phyloP scores from a whole-genome alignment of 2,113 vertebrate species.

The Pygoscelis adeliae region DNA sequence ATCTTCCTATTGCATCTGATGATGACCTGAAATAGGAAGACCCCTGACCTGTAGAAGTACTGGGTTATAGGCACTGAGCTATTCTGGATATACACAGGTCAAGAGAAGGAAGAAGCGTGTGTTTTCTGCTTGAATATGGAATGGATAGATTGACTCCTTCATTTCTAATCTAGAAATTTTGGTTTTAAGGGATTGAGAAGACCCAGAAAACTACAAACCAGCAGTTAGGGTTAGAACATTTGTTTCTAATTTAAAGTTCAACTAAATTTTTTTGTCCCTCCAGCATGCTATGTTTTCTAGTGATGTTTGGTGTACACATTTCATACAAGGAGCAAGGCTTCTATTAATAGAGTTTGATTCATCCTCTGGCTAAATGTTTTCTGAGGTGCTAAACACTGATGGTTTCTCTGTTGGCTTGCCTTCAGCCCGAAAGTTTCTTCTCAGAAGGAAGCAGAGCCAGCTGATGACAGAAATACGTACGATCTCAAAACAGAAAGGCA shows the following conservation, averaged over 20 bases:
- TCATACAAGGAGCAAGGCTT: neutral
- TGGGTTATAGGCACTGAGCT: neutral
- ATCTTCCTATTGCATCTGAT: neutral
- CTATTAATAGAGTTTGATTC: neutral
- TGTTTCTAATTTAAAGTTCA: neutral
- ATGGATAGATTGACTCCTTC: neutral
- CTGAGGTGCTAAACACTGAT: neutral
- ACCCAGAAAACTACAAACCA: neutral
- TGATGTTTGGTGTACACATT: neutral
- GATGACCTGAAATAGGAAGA: neutral
- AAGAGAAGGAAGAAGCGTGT: fast-evolving
- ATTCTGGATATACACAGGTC: neutral
- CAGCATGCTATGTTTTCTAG: neutral
- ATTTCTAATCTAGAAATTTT: neutral
- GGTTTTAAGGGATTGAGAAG: neutral
- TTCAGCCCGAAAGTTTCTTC: neutral
- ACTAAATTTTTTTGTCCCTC: neutral
- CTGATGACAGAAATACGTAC: neutral
- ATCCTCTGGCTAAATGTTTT: neutral
- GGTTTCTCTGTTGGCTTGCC: neutral
- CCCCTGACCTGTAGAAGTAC: neutral
- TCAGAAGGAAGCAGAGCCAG: conserved; percentile 7
- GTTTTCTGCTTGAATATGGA: neutral
- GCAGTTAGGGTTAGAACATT: neutral
- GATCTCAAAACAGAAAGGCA: conserved; percentile 11